Conservation (phyloP, 2,888 invertebrate genomes). For the Drosophila sordidapex region DNA sequence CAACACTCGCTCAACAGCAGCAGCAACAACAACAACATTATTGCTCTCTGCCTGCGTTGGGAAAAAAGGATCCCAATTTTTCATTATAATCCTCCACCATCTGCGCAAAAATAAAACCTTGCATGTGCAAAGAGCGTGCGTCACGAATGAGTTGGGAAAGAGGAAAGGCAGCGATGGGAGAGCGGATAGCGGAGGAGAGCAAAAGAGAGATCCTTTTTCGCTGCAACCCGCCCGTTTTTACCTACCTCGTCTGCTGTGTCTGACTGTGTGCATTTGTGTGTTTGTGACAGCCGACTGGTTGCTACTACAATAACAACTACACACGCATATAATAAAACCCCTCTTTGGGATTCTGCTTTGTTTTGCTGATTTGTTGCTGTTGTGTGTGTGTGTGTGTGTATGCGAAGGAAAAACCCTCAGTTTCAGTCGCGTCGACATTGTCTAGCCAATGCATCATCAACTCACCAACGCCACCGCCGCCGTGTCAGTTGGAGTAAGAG, state of each 20-base stretch:
- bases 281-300: conserved; percentile 15
- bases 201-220: conserved; percentile 75
- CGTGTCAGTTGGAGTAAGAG: conserved; percentile 58
- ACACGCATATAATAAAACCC: conserved; percentile 51
- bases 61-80: conserved; percentile 75
- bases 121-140: conserved; percentile 77
- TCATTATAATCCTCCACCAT: conserved; percentile 76
- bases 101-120: conserved; percentile 79
- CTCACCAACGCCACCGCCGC: not conserved
- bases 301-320: conserved; percentile 50
- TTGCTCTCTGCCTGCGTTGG: conserved; percentile 49
- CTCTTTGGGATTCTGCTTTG: conserved; percentile 39
- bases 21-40: conserved; percentile 1
- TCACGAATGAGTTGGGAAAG: conserved; percentile 31
- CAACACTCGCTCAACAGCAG: conserved; percentile 21
- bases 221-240: conserved; percentile 54
- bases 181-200: conserved; percentile 47
- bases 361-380: conserved; percentile 17
- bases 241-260: conserved; percentile 49
- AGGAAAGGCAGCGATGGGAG: conserved; percentile 5
- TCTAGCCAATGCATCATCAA: conserved; percentile 68
- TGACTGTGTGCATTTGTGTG: conserved; percentile 9
- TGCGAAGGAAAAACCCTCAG: conserved; percentile 66
- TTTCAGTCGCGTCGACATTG: conserved; percentile 24
- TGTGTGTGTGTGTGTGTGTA: conserved; percentile 5